Percentiles rank a stretch among this genome's conserved stretches.
phyloP scores from a whole-genome alignment of 1,140 invertebrate species.

The Amyelois transitella region DNA sequence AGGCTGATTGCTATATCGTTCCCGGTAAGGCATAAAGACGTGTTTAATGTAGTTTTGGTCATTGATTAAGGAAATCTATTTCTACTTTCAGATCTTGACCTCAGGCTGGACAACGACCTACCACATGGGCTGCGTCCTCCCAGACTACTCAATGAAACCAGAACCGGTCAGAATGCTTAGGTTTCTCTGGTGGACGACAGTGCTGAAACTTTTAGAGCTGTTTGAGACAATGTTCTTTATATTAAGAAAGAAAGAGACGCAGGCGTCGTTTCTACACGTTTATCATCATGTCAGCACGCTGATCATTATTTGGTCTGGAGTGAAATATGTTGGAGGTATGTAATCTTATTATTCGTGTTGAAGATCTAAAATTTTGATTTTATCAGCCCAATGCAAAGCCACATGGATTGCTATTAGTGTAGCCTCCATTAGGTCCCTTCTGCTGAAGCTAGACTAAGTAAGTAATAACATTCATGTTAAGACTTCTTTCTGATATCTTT shows the following conservation, averaged over 20 bases:
- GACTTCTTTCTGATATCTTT: too few relatives aligned
- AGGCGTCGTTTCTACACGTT: conserved; percentile 82
- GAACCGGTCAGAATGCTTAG: conserved; percentile 78
- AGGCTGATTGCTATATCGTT: too few relatives aligned
- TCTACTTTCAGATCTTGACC: conserved; percentile 53
- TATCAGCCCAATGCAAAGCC: too few relatives aligned
- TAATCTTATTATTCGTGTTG: background rate
- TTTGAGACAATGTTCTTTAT: conserved; percentile 78
- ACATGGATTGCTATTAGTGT: too few relatives aligned
- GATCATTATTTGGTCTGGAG: conserved; percentile 80
- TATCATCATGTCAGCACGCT: conserved; percentile 83
- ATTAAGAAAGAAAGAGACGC: conserved; percentile 81
- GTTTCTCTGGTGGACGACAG: conserved; percentile 66
- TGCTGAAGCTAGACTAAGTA: too few relatives aligned
- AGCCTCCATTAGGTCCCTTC: too few relatives aligned
- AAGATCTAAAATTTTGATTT: too few relatives aligned
- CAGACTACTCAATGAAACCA: conserved; percentile 79
- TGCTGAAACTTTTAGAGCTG: conserved; percentile 58
- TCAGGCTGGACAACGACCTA: conserved; percentile 75
- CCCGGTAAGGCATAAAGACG: background rate
- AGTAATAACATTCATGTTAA: too few relatives aligned
- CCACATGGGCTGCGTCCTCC: conserved; percentile 81
- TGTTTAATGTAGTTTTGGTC: too few relatives aligned
- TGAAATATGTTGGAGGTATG: conserved; percentile 81
- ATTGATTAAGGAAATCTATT: too few relatives aligned